phyloP scores from a whole-genome alignment of 2,797 vertebrate species.

The Platyrinchus mystaceus region DNA sequence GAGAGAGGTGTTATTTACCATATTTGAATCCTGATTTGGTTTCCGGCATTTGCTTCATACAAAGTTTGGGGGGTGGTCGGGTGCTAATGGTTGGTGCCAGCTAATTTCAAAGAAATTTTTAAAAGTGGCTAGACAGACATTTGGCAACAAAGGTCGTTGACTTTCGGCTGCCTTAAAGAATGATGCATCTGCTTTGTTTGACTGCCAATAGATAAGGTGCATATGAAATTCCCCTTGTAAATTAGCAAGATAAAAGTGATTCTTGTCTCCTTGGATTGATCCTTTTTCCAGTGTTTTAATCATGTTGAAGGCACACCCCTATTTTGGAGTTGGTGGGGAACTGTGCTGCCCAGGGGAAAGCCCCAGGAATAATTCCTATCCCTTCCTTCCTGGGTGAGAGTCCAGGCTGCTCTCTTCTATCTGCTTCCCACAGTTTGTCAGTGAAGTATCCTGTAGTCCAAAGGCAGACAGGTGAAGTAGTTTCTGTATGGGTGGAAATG shows the following conservation, averaged over 20 bases:
- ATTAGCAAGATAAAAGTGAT: constrained; percentile 62
- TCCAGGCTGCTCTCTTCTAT: background rate
- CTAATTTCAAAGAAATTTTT: constrained; percentile 45
- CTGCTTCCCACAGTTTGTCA: background rate
- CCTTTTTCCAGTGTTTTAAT: constrained; percentile 37
- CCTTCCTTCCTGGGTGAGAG: background rate
- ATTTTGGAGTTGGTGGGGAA: constrained; percentile 1
- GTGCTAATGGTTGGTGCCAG: constrained; percentile 34
- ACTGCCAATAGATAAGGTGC: constrained; percentile 74
- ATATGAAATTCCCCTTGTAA: constrained; percentile 67
- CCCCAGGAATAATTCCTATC: background rate
- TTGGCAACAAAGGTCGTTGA: constrained; percentile 53
- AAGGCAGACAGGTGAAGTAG: background rate
- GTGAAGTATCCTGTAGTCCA: fast-evolving
- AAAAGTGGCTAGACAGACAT: constrained; percentile 44
- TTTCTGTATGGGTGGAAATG: background rate
- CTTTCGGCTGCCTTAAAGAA: constrained; percentile 48
- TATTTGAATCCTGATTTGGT: constrained; percentile 5
- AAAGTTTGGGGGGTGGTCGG: constrained; percentile 10
- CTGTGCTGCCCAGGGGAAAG: background rate
- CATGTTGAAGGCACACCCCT: background rate
- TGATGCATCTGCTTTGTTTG: constrained; percentile 55
- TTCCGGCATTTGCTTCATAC: background rate
- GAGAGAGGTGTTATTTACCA: background rate
- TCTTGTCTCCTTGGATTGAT: constrained; percentile 51